Base-by-base conservation (phyloP, 2,797 vertebrate genomes). In the Thalassophryne amazonica region DNA sequence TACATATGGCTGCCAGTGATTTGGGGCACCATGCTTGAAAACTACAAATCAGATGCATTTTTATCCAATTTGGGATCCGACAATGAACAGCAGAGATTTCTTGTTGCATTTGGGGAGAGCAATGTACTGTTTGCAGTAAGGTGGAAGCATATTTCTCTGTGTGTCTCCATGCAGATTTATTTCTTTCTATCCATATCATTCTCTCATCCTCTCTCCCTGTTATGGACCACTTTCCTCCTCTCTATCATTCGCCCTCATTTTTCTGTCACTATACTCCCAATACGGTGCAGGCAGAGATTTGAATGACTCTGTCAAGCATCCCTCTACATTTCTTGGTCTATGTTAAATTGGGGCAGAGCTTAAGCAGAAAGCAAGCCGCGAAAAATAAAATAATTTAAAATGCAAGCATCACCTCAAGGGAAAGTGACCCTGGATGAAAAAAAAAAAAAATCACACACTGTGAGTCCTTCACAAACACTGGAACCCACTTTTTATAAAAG, bases 301-400 rank as follows among this genome's bases (percentile, higher is more conserved):
- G 76, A 83, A 76, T 58, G 65, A 78, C 74, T 80, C 70, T 72
- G 76, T 77, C 72, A 76, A 68, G 73, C 66, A 58, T 71, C 63
- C 49, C 62, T 64, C 52, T 55, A 58, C 60, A 30, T 81, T 79
- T 62, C 53, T 24, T 23, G 4, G 25, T 49, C 75, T 62, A 72
- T 76, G 62, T 79, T 73, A 85, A 85, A 84, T 80, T 80, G 80
- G 65, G 76, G 84, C 62, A 68, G 63, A 76, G 80, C 69, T 85
- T 78, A 78, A 80, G 66, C 62, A 60, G 71, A 68, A 56, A 75
- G 60, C 62, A 52, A 77, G 73, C 54, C 46, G 35, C 43, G 18
- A 33, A 39, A 57, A 51, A 58, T 21, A 66, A 24, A 53, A 36
- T 51, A 51, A 71, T 60, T 25, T 72, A 60, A 79, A 60, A 71